These are phyloP conservation scores for Drepana falcataria DNA, from an alignment of 2,888 invertebrate species.

Conservation along the genomic window DNA sequence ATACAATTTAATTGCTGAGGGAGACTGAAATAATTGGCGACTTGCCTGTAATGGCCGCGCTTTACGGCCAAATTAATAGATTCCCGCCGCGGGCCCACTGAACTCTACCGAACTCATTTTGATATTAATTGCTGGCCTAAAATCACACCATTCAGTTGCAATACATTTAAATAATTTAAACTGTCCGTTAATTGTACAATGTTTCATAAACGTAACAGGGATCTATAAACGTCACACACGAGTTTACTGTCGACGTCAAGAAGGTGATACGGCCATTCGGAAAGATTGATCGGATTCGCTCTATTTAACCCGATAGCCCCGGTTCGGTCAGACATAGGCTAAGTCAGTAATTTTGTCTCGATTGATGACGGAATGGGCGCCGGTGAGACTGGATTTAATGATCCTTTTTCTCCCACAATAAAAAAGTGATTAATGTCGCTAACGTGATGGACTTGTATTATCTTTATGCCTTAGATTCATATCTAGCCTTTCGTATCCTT, in stretches of 20 bases:
- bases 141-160: slow-evolving; percentile 33
- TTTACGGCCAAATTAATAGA: slow-evolving; percentile 74
- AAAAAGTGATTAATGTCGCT: background rate
- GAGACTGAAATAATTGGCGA: slow-evolving; percentile 71
- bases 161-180: slow-evolving; percentile 42
- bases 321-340: slow-evolving; percentile 8
- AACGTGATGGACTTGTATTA: background rate
- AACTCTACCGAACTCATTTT: slow-evolving; percentile 47
- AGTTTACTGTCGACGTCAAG: background rate
- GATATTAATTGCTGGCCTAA: slow-evolving; percentile 62
- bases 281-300: slow-evolving; percentile 1
- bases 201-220: slow-evolving; percentile 8
- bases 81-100: slow-evolving; percentile 54
- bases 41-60: slow-evolving; percentile 60
- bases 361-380: slow-evolving; percentile 22
- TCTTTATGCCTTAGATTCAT: background rate
- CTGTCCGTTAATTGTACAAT: slow-evolving; percentile 23
- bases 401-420: background rate
- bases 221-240: slow-evolving; percentile 4
- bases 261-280: background rate
- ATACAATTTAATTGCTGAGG: slow-evolving; percentile 73
- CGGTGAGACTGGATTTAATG: slow-evolving; percentile 16
- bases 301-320: slow-evolving; percentile 11
- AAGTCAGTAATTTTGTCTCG: background rate
- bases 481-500: no score